Evolutionary conservation across 2,888 invertebrate species (phyloP), one percentile per base, ranked within the genome.

Genomic region (Agrypnus murinus): DNA sequence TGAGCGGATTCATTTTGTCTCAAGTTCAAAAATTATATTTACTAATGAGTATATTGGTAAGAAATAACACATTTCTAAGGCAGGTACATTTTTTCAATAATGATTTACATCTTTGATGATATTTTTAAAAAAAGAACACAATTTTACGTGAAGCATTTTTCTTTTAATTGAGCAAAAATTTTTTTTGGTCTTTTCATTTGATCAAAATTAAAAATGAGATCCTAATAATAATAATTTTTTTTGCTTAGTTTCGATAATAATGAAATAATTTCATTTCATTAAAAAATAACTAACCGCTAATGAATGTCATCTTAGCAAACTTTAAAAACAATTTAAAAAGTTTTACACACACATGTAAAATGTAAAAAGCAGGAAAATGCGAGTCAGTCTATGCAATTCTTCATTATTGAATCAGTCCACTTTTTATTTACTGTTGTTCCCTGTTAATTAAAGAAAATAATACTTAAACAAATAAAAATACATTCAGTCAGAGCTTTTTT

Each of bases 381-480:
- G 43, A 68, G 63, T 72, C 72, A 72, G 72, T 72, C 72, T 72
- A 69, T 69, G 68, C 65, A 72, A 43, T 48, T 69, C 64, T 62
- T 69, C 71, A 31, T 50, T 38, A 45, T 43, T 10, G 15, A 55
- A 65, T 65, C 72, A 72, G 63, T 72, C 72, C 69, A 58, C 40
- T 14, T 38, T n/a, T 3, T 2, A 25, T 62, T 69, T 69, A 69
- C 69, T 72, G 69, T 53, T 72, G 72, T 48, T 72, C 72, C 25
- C 72, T 72, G 32, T 34, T 60, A 63, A 25, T 5, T n/a, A n/a
- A 25, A 5, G 55, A 40, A 43, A 34, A 62, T 6, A 60, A 14
- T 14, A 8, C 17, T 64, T 40, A n/a, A n/a, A n/a, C n/a, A n/a
- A n/a, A n/a, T n/a, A n/a, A n/a, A n/a, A n/a, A n/a, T n/a, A n/a